Evolutionary conservation across 2,888 invertebrate genomes (phyloP).

Genomic region (Smittia aterrima): DNA sequence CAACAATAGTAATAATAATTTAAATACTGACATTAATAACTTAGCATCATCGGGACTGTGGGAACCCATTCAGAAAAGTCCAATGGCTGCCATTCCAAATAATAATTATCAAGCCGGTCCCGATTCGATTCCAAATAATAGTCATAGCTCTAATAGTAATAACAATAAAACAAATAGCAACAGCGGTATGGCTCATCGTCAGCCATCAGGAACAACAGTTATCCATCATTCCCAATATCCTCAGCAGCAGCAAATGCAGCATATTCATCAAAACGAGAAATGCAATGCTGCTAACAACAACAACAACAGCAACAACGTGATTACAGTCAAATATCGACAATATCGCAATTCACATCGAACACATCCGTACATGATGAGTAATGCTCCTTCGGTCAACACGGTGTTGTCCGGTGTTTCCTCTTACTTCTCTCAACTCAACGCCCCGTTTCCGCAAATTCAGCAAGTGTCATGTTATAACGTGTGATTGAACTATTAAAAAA

Average conservation of each 20-base stretch:
- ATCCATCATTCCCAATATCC: conserved; percentile 34
- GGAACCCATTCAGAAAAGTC: conserved; percentile 50
- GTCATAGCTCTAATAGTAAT: conserved; percentile 27
- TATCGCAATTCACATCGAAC: conserved; percentile 60
- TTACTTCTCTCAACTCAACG: conserved; percentile 44
- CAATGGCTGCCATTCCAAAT: conserved; percentile 55
- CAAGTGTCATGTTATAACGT: conserved; percentile 62
- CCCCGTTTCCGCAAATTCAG: conserved; percentile 58
- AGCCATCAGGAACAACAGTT: conserved; percentile 38
- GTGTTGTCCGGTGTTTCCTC: conserved; percentile 47
- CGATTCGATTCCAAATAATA: conserved; percentile 46
- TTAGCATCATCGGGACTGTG: conserved; percentile 43
- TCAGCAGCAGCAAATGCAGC: conserved; percentile 40
- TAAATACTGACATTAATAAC: conserved; percentile 33
- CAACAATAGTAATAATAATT: conserved; percentile 29
- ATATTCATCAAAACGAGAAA: conserved; percentile 42
- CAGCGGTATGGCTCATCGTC: conserved; percentile 43
- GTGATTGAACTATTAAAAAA: conserved; percentile 51
- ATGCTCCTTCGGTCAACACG: conserved; percentile 55
- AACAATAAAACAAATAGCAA: conserved; percentile 15
- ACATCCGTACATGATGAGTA: conserved; percentile 59
- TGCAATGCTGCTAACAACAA: conserved; percentile 43
- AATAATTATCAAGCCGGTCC: conserved; percentile 55
- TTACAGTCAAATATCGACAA: conserved; percentile 60
- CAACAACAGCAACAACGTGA: conserved; percentile 46